A percentile compares a stretch with the other conserved stretches of the same genome.
These are phyloP conservation scores for Trachelus stipa DNA, from an alignment of 2,888 invertebrate genomes.

Conservation along the genomic window DNA sequence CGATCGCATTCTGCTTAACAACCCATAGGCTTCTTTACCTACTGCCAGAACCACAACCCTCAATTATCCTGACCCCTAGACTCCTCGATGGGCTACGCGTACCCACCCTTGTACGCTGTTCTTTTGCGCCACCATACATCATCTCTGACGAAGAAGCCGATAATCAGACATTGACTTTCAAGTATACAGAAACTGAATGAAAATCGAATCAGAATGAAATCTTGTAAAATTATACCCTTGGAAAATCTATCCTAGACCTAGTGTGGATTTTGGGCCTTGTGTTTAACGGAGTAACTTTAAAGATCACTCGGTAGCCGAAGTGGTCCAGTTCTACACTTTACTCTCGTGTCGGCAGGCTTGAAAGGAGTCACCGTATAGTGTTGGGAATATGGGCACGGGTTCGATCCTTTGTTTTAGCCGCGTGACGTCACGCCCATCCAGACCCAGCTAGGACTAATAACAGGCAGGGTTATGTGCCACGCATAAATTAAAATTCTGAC, in stretches of 20 bases:
- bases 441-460: slow-evolving; percentile 59
- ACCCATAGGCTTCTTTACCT: slow-evolving; percentile 4
- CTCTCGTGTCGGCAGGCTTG: slow-evolving; percentile 46
- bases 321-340: not conserved
- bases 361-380: slow-evolving; percentile 43
- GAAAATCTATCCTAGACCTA: not conserved
- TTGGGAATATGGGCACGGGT: slow-evolving; percentile 43
- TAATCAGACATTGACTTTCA: not conserved
- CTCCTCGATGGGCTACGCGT: not conserved
- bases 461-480: slow-evolving; percentile 52
- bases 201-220: not conserved
- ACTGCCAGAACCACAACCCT: slow-evolving; percentile 25
- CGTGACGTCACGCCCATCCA: slow-evolving; percentile 61
- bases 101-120: not conserved
- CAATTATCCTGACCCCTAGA: slow-evolving; percentile 42
- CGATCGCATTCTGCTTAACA: slow-evolving; percentile 33
- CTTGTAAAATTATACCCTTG: not conserved
- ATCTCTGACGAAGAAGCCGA: not conserved
- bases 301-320: not conserved
- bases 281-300: not conserved
- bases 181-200: not conserved
- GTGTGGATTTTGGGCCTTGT: not conserved
- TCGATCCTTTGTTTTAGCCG: slow-evolving; percentile 63
- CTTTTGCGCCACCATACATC: not conserved
- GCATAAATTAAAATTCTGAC: slow-evolving; percentile 60